phyloP scores from a whole-genome alignment of 2,113 vertebrate genomes.

The Azemiops feae region DNA sequence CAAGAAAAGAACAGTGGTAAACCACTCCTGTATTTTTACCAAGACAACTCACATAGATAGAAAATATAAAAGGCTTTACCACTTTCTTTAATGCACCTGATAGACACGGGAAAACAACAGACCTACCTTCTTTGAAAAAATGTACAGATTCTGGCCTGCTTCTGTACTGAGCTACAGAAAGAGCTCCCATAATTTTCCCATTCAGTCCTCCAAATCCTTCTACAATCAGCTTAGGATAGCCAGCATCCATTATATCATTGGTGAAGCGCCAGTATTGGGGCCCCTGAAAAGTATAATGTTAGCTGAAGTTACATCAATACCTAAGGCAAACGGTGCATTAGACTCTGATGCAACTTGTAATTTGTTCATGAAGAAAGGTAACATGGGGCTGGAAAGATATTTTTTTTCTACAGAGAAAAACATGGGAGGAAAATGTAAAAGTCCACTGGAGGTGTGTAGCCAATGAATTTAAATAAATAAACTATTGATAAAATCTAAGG shows the following conservation, averaged over 20 bases:
- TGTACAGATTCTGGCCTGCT: constrained; percentile 85
- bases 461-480: neutral
- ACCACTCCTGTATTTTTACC: neutral
- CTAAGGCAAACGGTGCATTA: neutral
- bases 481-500: neutral
- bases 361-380: neutral
- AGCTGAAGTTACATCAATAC: neutral
- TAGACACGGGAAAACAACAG: fast-evolving
- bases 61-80: neutral
- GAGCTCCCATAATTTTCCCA: constrained; percentile 83
- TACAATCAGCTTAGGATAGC: constrained; percentile 80
- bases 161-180: constrained; percentile 81
- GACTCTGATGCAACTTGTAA: neutral
- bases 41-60: neutral
- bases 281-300: constrained; percentile 68
- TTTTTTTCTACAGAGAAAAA: neutral
- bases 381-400: neutral
- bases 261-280: constrained; percentile 90
- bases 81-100: neutral
- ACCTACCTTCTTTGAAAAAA: constrained; percentile 91
- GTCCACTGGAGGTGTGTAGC: neutral
- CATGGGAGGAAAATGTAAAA: neutral
- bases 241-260: constrained; percentile 78
- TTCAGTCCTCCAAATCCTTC: constrained; percentile 84
- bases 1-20: neutral